Base-by-base conservation (phyloP, 2,888 invertebrate species). In the Steinernema scapterisci region DNA sequence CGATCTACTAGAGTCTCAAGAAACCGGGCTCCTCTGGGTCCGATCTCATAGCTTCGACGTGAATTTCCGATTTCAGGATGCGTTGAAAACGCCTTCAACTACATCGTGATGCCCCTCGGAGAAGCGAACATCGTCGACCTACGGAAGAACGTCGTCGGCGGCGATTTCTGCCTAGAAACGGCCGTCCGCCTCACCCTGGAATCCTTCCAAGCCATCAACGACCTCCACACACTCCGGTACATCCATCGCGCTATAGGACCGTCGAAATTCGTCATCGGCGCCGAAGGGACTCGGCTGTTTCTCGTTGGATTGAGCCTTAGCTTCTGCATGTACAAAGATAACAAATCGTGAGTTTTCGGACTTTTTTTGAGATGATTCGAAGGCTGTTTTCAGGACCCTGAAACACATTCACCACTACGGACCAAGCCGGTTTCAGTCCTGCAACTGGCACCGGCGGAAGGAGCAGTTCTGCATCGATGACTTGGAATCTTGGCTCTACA, bases 391-490 rank as follows among this genome's bases (percentile, higher is more conserved):
- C 13, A 48, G 48, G 16, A 31, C 27, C 6, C 63, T 31, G 13
- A 63, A 31, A n/a, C 63, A 63, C 63, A 63, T 63, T 27, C 63
- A 63, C 31, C 23, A 63, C 23, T 63, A 63, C 19, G 63, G 63
- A 27, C 1, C 27, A 2, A 63, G 19, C 38, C 27, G 63, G n/a
- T 63, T 63, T 31, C 63, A 63, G 63, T 63, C 63, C 9, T 31
- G 63, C 63, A 63, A 31, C 19, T 63, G 79, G 54, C 83, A 84
- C 75, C 74, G 80, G 31, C 76, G 76, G 54, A 71, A 80, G 21
- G 84, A 84, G 31, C 75, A 79, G 43, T 73, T 78, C 48, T 73
- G 82, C 44, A 82, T 82, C 51, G 84, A 84, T 70, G 84, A 84
- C 70, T 75, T 84, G 70, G 84, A 84, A 73, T 77, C 82, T 21